Base-by-base conservation (phyloP, 2,113 vertebrate species). In the Etheostoma spectabile region DNA sequence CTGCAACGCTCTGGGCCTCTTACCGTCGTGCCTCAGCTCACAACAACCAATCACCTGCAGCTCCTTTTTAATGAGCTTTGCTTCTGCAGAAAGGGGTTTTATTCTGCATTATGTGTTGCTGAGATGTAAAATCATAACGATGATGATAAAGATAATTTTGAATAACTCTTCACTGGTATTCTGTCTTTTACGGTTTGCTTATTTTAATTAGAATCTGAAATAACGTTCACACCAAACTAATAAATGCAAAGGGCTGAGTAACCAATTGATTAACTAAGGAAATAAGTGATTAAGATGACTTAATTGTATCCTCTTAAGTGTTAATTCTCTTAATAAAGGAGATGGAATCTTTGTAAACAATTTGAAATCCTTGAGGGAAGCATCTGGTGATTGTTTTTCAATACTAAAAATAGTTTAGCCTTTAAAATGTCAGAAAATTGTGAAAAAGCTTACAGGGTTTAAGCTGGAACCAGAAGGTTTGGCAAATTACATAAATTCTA, bases 91-190 rank as follows among this genome's bases (percentile, higher is more conserved):
- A 66, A 80, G 46, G 81, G 88, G 90, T 93, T 93, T 92, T 88
- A 85, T 84, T 86, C 85, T 92, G 79, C 88, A 48, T 88, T 74
- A 66, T 87, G 83, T 89, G 68, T 89, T 84, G 83, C 90, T 88
- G 72, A 87, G 78, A 77, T 92, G 88, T 92, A 88, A 91, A 74
- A 78, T 79, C 33, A 38, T 74, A 52, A 70, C 6, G 30, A 82
- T 57, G 49, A 90, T 82, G 82, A 94, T 92, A 92, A 93, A 91
- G 64, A 91, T 71, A 78, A 79, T 74, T 77, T 80, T 92, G 76
- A 77, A 87, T 82, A 81, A 89, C 30, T 30, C 30, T 30, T 30
- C 30, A 30, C 30, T 30, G 30, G 30, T 62, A 62, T 52, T 45
- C 33, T 69, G 14, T 70, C 62, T 51, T 63, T 46, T 5, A 8